Conservation (phyloP, 2,888 invertebrate genomes). For the Tenthredo mesomela region DNA sequence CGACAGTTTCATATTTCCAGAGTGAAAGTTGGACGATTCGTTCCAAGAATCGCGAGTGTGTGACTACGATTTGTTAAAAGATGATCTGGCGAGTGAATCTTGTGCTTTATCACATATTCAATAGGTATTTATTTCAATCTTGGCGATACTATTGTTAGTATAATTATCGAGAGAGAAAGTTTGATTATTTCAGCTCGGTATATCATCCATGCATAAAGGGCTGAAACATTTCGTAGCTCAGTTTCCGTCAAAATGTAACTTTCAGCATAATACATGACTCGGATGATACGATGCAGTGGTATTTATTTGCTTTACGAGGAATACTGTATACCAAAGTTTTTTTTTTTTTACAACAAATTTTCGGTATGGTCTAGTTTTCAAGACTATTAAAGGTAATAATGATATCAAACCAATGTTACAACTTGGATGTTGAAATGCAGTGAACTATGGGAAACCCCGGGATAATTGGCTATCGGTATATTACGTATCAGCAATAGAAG, state of each 20-base stretch:
- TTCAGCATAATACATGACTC: not conserved
- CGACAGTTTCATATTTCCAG: slow-evolving; percentile 6
- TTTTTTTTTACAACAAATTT: not conserved
- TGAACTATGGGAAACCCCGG: not conserved
- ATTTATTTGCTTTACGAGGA: not conserved
- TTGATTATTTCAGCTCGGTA: too few species aligned
- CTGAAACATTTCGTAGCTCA: too few species aligned
- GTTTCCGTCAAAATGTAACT: too few species aligned
- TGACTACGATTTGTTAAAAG: not conserved
- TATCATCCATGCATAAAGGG: too few species aligned
- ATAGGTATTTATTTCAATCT: not conserved
- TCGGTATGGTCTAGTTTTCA: not conserved
- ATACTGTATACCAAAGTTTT: not conserved
- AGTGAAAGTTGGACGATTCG: not conserved
- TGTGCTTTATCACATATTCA: not conserved
- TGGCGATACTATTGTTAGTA: not conserved
- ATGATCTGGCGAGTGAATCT: not conserved
- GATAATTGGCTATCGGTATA: slow-evolving; percentile 32
- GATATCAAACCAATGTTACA: not conserved
- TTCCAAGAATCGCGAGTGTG: not conserved
- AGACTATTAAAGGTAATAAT: not conserved
- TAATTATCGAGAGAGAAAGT: not conserved
- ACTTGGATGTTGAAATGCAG: not conserved
- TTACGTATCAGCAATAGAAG: slow-evolving; percentile 22
- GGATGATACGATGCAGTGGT: not conserved